Evolutionary conservation across 2,113 vertebrate species (phyloP).

Genomic region (Oplegnathus fasciatus): DNA sequence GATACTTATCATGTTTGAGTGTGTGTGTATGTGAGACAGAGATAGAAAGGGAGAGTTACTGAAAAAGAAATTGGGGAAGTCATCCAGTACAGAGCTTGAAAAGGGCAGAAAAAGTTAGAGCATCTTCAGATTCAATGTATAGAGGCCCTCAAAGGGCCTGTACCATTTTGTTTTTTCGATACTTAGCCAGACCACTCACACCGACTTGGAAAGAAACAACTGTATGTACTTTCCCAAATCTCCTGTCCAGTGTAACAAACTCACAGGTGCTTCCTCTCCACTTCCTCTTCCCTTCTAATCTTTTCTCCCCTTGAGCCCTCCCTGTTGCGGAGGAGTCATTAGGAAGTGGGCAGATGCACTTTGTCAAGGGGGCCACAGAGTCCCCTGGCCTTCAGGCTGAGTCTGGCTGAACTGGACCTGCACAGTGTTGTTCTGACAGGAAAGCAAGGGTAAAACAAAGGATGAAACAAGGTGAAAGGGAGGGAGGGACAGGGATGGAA

Average conservation of each 20-base stretch:
- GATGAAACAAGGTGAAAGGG: conserved; percentile 13
- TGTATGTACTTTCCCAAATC: conserved; percentile 1
- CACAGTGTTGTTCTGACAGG: conserved; percentile 32
- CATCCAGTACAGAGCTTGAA: conserved; percentile 1
- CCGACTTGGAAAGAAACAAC: conserved; percentile 14
- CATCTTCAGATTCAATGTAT: conserved; percentile 15
- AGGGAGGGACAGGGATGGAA: not conserved
- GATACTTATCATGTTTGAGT: conserved; percentile 6
- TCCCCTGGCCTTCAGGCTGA: conserved; percentile 52
- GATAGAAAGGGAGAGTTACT: not conserved
- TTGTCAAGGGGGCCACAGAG: conserved; percentile 61
- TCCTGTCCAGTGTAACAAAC: conserved; percentile 15
- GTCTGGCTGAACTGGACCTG: conserved; percentile 23
- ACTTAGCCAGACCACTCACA: not conserved
- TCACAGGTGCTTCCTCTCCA: conserved; percentile 31
- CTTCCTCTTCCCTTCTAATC: conserved; percentile 23
- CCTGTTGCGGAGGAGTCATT: conserved; percentile 66
- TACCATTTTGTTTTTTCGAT: conserved; percentile 21
- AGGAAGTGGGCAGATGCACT: conserved; percentile 67
- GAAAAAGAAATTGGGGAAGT: conserved; percentile 10
- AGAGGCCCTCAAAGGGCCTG: conserved; percentile 6
- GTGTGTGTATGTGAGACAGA: not conserved
- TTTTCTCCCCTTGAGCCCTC: conserved; percentile 34
- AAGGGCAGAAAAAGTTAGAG: conserved; percentile 15
- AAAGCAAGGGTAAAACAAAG: conserved; percentile 27